Evolutionary conservation across 2,888 invertebrate genomes (phyloP).

Genomic region (Macrophya annulata): DNA sequence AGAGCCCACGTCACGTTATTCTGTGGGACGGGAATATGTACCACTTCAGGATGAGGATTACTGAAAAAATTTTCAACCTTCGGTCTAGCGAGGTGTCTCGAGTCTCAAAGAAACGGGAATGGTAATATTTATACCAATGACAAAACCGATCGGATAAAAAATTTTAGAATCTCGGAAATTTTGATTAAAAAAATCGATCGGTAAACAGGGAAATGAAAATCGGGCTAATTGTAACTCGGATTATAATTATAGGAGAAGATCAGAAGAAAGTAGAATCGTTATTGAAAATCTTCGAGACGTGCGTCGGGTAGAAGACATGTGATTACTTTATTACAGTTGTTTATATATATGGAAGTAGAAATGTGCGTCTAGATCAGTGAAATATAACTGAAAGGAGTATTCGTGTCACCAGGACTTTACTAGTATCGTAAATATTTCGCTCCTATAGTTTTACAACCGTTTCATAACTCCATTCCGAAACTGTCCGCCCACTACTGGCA

Average conservation of each 20-base stretch:
- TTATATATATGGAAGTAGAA: neutral
- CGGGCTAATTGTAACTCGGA: neutral
- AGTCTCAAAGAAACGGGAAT: neutral
- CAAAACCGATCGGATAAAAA: neutral
- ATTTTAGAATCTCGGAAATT: neutral
- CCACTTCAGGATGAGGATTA: neutral
- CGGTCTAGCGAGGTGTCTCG: neutral
- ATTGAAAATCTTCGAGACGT: neutral
- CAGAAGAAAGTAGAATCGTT: neutral
- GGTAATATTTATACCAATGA: neutral
- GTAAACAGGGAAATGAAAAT: neutral
- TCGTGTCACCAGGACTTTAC: conserved; percentile 43
- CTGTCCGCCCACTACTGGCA: conserved; percentile 35
- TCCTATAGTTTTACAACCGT: conserved; percentile 43
- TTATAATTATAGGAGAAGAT: neutral
- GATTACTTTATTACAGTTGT: conserved; percentile 5
- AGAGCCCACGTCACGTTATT: conserved; percentile 61
- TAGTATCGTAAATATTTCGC: conserved; percentile 47
- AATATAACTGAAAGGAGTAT: neutral
- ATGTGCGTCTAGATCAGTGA: conserved; percentile 22
- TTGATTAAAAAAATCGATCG: neutral
- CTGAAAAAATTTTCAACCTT: neutral
- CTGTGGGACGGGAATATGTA: conserved; percentile 53
- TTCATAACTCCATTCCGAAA: conserved; percentile 50
- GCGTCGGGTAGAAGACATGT: neutral